Conservation (phyloP, 1,140 invertebrate species). For the Hylaeus volcanicus region DNA sequence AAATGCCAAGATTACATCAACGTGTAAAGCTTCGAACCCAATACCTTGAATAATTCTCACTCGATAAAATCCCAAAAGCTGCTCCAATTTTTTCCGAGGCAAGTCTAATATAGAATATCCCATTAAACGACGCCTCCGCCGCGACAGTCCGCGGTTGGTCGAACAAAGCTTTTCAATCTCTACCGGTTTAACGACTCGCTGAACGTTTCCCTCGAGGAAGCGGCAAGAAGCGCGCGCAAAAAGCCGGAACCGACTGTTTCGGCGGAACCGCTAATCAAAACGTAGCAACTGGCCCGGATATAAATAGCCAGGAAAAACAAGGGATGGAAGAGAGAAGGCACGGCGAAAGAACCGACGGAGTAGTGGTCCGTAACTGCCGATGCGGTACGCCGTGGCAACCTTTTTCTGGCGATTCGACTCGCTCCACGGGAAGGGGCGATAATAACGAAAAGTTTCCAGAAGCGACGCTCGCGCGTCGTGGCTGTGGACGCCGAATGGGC, state of each 20-base stretch:
- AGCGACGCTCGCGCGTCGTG: slow-evolving; percentile 41
- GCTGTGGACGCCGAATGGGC: slow-evolving; percentile 14
- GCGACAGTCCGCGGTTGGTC: background rate
- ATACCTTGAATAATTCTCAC: no score
- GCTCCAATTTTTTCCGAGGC: no score
- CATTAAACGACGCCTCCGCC: background rate
- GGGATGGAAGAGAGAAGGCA: background rate
- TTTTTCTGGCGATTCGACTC: slow-evolving; percentile 53
- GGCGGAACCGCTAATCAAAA: slow-evolving; percentile 49
- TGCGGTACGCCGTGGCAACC: slow-evolving; percentile 24
- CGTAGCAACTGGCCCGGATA: slow-evolving; percentile 41
- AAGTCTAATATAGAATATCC: no score
- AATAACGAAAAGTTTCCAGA: slow-evolving; percentile 69
- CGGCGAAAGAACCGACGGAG: slow-evolving; percentile 20
- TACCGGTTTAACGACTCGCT: slow-evolving; percentile 5
- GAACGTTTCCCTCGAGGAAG: background rate
- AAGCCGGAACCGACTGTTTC: slow-evolving; percentile 25
- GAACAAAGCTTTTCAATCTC: slow-evolving; percentile 20
- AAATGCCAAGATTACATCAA: no score
- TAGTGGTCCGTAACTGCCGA: slow-evolving; percentile 40
- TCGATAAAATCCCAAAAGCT: no score
- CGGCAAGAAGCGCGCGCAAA: background rate
- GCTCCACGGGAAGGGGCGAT: slow-evolving; percentile 53
- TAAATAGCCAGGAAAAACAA: slow-evolving; percentile 41
- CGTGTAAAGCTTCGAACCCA: no score